Evolutionary conservation across 2,888 invertebrate species (phyloP).

Genomic region (Acronicta psi): DNA sequence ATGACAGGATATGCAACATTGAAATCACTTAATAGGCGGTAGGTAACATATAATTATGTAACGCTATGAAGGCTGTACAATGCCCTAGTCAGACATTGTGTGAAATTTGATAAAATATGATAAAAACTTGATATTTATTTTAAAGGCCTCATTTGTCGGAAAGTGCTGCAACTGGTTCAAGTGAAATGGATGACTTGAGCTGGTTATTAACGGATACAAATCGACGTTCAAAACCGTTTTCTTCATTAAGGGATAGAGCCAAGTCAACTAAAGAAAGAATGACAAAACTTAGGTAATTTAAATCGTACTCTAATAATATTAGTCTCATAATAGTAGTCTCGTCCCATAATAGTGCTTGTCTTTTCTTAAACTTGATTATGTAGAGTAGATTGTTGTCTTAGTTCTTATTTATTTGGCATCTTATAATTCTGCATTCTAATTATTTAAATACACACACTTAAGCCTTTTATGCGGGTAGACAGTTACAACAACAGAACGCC

Average conservation of each 20-base stretch:
- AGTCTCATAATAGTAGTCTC: no score
- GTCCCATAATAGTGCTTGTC: no score
- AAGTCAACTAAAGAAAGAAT: slow-evolving; percentile 78
- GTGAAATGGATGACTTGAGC: slow-evolving; percentile 89
- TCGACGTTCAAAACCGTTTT: slow-evolving; percentile 90
- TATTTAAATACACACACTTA: no score
- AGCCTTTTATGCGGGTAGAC: no score
- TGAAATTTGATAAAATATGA: not conserved
- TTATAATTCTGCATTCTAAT: no score
- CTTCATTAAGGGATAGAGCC: slow-evolving; percentile 87
- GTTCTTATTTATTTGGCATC: no score
- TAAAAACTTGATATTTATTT: slow-evolving; percentile 2
- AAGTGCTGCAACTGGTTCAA: slow-evolving; percentile 89
- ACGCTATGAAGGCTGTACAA: not conserved
- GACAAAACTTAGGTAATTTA: slow-evolving; percentile 77
- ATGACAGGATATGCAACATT: slow-evolving; percentile 93
- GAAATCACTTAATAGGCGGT: slow-evolving; percentile 91
- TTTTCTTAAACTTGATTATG: no score
- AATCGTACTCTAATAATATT: no score
- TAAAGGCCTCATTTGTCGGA: slow-evolving; percentile 90
- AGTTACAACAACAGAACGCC: no score
- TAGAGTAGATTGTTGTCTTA: no score
- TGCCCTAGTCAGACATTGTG: slow-evolving; percentile 1
- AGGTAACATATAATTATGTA: slow-evolving; percentile 52
- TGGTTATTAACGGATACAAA: slow-evolving; percentile 92